Evolutionary conservation across 92 coral and sea anemone genomes (phyloP), one percentile per base, ranked within the genome.

Genomic region (Siderastrea radians): DNA sequence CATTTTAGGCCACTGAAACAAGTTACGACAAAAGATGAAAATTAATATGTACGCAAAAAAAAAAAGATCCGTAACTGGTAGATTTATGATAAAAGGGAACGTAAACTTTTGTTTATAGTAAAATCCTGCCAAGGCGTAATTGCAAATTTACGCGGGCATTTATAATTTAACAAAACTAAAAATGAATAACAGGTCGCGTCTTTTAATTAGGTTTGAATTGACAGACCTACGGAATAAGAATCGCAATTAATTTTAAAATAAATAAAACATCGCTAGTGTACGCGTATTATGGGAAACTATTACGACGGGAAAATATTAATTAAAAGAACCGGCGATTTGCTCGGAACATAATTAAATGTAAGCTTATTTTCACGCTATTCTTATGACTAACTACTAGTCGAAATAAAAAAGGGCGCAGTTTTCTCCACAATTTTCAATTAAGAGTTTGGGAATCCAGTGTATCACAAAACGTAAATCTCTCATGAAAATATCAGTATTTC

Each of bases 181-280:
- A 82, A 46, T 57, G 38, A 19, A 71, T 69, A 46, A 57, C 45
- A 70, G 65, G 58, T 57, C 68, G 44, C 19, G 5, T 57, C 57
- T 57, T 57, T 17, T 70, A 57, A 57, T 82, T 61, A 62, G 54
- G 44, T 17, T 51, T 80, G 74, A 51, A 69, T 66, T 12, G 38
- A 49, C 0, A 48, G 15, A 58, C n/a, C 68, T 68, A 53, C 38
- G 66, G 47, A 68, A 3, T 17, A 45, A 70, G 46, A 48, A 46
- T 10, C 16, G 54, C 17, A 68, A 82, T 57, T 82, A 55, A 71
- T 82, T 80, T 67, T 66, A 16, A 69, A 54, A 10, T 58, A 71
- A 66, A 66, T 17, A 50, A 80, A 47, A 62, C 10, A n/a, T 49
- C 63, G 13, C 74, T 67, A 50, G 7, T 11, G 6, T 5, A 6